Conservation (phyloP, 2,113 vertebrate species). For the Glareola pratincola region DNA sequence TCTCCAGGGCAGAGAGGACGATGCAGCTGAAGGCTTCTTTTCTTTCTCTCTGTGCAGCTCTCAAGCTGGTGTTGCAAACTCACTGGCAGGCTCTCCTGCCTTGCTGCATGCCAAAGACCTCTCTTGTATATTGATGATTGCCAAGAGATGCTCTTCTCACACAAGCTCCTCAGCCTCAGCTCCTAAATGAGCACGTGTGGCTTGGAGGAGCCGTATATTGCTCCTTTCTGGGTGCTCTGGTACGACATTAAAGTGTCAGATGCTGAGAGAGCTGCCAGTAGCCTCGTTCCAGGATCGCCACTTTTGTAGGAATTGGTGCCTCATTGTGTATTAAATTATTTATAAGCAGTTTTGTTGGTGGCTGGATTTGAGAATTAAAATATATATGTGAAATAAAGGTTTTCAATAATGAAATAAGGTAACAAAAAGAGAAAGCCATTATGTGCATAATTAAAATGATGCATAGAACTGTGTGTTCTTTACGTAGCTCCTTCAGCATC, state of each 20-base stretch:
- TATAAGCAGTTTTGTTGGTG: not conserved
- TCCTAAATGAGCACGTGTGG: not conserved
- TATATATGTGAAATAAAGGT: not conserved
- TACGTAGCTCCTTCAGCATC: not conserved
- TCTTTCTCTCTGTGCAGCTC: not conserved
- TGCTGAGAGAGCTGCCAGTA: not conserved
- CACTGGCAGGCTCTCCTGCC: not conserved
- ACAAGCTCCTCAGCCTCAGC: not conserved
- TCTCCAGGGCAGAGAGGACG: not conserved
- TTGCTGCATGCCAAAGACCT: not conserved
- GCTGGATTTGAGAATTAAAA: not conserved
- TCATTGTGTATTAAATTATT: conserved; percentile 1
- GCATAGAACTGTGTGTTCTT: not conserved
- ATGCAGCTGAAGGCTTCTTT: not conserved
- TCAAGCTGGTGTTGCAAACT: not conserved
- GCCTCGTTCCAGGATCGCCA: not conserved
- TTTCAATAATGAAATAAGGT: conserved; percentile 46
- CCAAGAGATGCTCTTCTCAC: not conserved
- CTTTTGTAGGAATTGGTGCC: not conserved
- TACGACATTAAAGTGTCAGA: not conserved
- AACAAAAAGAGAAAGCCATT: conserved; percentile 6
- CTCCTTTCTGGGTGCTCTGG: not conserved
- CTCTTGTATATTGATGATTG: not conserved
- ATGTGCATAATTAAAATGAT: conserved; percentile 34
- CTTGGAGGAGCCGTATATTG: not conserved